Base-by-base conservation (phyloP, 64 coral and sea anemone species). In the Montipora cactus region DNA sequence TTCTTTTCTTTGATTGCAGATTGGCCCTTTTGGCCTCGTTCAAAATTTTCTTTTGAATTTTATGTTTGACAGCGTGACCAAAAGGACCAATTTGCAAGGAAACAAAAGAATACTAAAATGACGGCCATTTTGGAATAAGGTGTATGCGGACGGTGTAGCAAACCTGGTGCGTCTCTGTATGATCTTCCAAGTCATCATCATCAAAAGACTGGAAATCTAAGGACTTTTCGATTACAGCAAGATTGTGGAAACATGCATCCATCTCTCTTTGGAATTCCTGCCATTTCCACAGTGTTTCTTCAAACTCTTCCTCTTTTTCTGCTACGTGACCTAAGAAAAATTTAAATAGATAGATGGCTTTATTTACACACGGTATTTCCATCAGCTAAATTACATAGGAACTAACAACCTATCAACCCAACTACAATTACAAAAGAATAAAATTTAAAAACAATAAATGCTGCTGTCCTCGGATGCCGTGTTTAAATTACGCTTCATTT, bases 291-390 rank as follows among this genome's bases (percentile, higher is more conserved):
- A 97, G 78, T 0, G 89, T 92, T 37, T 97, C 96, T 48, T 97
- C 96, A 44, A 95, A 97, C 59, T 97, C 96, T 67, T 97, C 96
- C 79, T 97, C 84, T 69, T 91, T 94, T 72, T 97, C 96, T 48
- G 93, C 89, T 19, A 97, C 93, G 12, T 97, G 91, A 13, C n/a
- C 76, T 78, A 15, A 78, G 4, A 71, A n/a, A 7, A n/a, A 21
- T 21, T 21, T 68, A 18, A 13, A 14, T 5, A 14, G 64, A 68
- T 14, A 19, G 64, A 19, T 13, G 4, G 1, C 28, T 28, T 28
- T 28, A 28, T 28, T 28, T 28, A 28, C 1, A 28, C 28, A 28
- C 28, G 28, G 28, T 28, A 37, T 37, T 37, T 37, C 37, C 37
- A 37, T 37, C 37, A 37, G 37, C 37, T 37, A 37, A 37, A 37